Base-by-base conservation (phyloP, 2,797 vertebrate species). In the Apogon talboti region DNA sequence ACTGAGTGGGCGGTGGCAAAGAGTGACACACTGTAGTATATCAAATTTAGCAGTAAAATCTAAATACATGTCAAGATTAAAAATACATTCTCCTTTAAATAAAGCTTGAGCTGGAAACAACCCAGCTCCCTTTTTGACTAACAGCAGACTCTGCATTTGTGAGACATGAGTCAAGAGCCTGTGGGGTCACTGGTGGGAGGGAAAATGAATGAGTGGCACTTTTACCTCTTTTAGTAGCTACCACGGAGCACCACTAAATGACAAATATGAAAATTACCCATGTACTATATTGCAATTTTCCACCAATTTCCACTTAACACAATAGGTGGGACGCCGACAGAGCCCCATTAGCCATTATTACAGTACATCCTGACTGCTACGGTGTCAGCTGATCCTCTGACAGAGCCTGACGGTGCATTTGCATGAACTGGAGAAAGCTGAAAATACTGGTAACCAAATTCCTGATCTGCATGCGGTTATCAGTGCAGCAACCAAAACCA, bases 401-500 rank as follows among this genome's bases (percentile, higher is more conserved):
- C 73, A 63, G 71, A 69, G 47, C 55, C 68, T 76, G 76, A 61
- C 72, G 56, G 40, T 60, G 74, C 70, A 70, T 85, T 77, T 65
- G 46, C 46, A 74, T 61, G 74, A 82, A 59, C 9, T 16, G 33
- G 51, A 16, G 54, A 78, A 69, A 67, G 41, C 55, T 55, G 62
- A 45, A 64, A 74, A 69, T 48, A 78, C 50, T 54, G 55, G 44
- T 54, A 63, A 75, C 55, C 12, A 69, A 85, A 89, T 87, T 90
- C 80, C 76, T 79, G 73, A 84, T 88, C 59, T 86, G 76, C 79
- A 83, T 88, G 70, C 2, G 70, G 73, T 71, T 79, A 85, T 87
- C 72, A 79, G 71, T 18, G 66, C 69, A 43, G 56, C 62, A 4
- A 80, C 63, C 61, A 59, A 84, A 88, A 74, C 71, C 76, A 77